Evolutionary conservation across 2,888 invertebrate genomes (phyloP), one percentile per base, ranked within the genome.

Genomic region (Phlogophora meticulosa): DNA sequence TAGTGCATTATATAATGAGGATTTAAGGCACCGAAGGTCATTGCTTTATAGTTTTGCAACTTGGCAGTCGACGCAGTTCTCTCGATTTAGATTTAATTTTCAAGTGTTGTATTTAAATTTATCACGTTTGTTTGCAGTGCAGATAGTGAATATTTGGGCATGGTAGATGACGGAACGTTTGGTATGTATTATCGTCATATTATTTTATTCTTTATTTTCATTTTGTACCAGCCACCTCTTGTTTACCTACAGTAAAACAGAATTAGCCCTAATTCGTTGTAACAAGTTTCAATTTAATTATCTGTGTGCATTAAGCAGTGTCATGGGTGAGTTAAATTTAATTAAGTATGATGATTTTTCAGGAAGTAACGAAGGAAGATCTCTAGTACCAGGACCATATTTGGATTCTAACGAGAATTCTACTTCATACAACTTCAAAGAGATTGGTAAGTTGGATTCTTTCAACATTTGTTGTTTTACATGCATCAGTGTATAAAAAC

Each of bases 321-420:
- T 60, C 71, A 68, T 62, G 55, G 3, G 42, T 57, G 28, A 62
- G 57, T 78, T 88, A 89, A 90, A 91, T 91, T 90, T 60, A 91
- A 92, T 92, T 92, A 91, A 80, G 78, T 81, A 84, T 84, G n/a
- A n/a, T n/a, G n/a, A 74, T 71, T 85, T 93, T 95, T 81, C 91
- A 94, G 95, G 90, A 58, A 91, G 91, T 81, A 83, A 83, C 69
- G 92, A 93, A 65, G 96, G 95, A 45, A 96, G 95, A 74, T 93
- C 96, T 58, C 90, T 96, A 81, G 95, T 96, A n/a, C 90, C 96
- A 55, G 96, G 96, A 83, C 93, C 95, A 13, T 93, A 96, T 80
- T 88, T 96, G 81, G 96, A 96, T 81, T 91, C 95, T n/a, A 95
- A 95, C 76, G 93, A 95, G 49, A 94, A 93, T 63, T 91, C 89